These are phyloP conservation scores for Microhierax caerulescens DNA, from an alignment of 2,797 vertebrate genomes.

Conservation along the genomic window DNA sequence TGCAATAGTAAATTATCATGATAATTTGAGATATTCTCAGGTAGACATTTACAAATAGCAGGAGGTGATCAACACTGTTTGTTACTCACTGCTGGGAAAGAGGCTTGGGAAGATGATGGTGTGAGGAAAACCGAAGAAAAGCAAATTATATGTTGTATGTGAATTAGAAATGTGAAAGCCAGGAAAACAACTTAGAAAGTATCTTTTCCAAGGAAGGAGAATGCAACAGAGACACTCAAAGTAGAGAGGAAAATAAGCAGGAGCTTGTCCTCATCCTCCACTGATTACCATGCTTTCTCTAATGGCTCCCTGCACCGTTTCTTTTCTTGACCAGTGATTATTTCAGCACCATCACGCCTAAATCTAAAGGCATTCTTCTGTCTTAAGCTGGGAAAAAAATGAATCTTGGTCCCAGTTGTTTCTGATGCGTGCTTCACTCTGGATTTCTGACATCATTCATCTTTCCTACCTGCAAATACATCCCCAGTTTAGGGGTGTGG, in stretches of 20 bases:
- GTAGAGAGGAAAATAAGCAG: neutral
- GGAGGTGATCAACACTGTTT: constrained; percentile 2
- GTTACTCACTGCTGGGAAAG: neutral
- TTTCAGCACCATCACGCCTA: neutral
- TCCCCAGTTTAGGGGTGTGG: neutral
- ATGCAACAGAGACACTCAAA: neutral
- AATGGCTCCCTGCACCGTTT: neutral
- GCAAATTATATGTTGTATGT: neutral
- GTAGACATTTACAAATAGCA: neutral
- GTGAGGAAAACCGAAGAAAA: neutral
- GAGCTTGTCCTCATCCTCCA: neutral
- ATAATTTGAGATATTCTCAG: neutral
- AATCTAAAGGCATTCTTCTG: neutral
- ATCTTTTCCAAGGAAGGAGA: neutral
- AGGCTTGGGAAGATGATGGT: neutral
- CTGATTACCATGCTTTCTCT: neutral
- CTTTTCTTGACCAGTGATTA: neutral
- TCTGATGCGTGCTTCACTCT: neutral
- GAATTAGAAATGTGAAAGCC: neutral
- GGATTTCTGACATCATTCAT: neutral
- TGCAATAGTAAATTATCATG: neutral
- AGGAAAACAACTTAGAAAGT: neutral
- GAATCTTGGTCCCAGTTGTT: neutral
- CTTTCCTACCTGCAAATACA: neutral
- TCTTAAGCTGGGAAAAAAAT: neutral